phyloP scores from a whole-genome alignment of 2,113 vertebrate genomes.

The human region DNA sequence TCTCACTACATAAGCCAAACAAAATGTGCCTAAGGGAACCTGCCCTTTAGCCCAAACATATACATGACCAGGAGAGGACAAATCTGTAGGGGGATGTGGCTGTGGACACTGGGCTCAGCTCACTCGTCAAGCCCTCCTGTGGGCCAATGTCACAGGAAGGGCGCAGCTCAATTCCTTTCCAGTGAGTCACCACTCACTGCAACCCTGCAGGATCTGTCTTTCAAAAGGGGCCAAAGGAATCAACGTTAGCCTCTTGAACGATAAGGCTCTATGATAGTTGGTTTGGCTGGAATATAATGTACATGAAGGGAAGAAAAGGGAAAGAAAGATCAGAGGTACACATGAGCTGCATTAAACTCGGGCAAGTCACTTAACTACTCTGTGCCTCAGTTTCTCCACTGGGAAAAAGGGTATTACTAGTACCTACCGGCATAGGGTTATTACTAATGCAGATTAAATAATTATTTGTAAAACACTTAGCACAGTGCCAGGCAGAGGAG shows the following conservation, averaged over 20 bases:
- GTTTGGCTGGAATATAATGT: not conserved
- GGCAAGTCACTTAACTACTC: not conserved
- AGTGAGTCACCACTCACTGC: not conserved
- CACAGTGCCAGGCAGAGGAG: not conserved
- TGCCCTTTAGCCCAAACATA: not conserved
- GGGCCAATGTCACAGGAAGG: not conserved
- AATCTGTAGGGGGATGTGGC: fast-evolving
- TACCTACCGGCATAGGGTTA: not conserved
- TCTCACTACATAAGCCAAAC: not conserved
- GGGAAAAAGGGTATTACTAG: not conserved
- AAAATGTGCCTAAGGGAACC: not conserved
- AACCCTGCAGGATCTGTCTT: not conserved
- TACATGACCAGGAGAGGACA: fast-evolving
- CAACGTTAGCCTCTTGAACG: not conserved
- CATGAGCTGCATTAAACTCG: not conserved
- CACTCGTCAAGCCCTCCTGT: not conserved
- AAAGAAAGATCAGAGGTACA: not conserved
- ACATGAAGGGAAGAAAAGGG: too few species aligned
- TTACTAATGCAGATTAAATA: not conserved
- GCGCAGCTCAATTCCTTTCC: not conserved
- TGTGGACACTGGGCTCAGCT: not conserved
- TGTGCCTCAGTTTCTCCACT: not conserved
- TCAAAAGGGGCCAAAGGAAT: not conserved
- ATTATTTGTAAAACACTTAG: not conserved
- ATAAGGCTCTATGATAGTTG: not conserved